These are phyloP conservation scores for Melangyna quadrimaculata DNA, from an alignment of 2,888 invertebrate genomes.

Conservation along the genomic window DNA sequence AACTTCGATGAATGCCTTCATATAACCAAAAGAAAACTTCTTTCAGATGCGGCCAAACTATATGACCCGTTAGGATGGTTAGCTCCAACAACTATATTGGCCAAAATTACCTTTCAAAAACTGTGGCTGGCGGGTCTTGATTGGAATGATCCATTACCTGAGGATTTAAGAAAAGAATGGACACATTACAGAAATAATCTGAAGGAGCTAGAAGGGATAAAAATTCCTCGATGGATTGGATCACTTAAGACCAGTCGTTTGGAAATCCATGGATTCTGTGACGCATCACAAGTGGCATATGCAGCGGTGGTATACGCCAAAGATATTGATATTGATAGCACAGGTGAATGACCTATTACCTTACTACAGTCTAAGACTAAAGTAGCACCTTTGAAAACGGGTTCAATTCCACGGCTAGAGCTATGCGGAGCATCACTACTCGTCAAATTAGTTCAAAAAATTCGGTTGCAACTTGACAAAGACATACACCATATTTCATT, in stretches of 20 bases:
- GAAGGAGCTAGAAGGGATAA: neutral
- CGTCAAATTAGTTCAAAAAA: neutral
- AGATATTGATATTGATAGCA: too few relatives aligned
- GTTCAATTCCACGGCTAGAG: too few relatives aligned
- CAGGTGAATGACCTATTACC: too few relatives aligned
- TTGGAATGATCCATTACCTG: too few relatives aligned
- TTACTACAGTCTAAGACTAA: too few relatives aligned
- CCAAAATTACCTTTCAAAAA: slow-evolving; percentile 61
- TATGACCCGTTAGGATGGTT: too few relatives aligned
- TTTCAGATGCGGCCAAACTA: too few relatives aligned
- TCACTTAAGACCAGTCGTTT: neutral
- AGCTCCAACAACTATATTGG: slow-evolving; percentile 40
- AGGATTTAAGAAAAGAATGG: too few relatives aligned
- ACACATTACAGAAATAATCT: too few relatives aligned
- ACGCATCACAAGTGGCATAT: slow-evolving; percentile 32
- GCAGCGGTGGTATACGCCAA: too few relatives aligned
- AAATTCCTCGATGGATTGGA: slow-evolving; percentile 13
- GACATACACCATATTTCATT: neutral
- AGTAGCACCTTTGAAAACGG: too few relatives aligned
- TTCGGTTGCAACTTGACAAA: neutral
- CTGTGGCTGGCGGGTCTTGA: slow-evolving; percentile 36
- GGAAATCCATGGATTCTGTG: slow-evolving; percentile 46
- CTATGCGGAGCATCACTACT: neutral
- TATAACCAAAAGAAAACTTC: too few relatives aligned
- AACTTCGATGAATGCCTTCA: neutral